Evolutionary conservation across 2,797 vertebrate genomes (phyloP).

Genomic region (Ptychadena robeensis): DNA sequence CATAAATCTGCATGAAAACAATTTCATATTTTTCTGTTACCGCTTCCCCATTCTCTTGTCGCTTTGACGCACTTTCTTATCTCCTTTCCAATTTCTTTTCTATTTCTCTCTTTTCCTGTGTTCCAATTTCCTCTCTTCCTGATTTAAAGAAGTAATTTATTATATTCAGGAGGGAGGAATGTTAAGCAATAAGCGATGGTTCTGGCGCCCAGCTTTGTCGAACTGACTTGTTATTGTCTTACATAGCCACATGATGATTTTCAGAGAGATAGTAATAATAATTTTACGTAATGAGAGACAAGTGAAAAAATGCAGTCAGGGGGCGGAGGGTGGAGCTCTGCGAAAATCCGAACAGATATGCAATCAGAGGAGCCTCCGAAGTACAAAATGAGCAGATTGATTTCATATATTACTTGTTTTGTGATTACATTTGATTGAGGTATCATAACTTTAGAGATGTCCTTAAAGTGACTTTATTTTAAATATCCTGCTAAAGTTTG

Average conservation of each 20-base stretch:
- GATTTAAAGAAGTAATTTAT: conserved; percentile 52
- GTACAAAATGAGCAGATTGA: background rate
- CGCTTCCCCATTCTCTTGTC: conserved; percentile 21
- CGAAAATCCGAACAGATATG: background rate
- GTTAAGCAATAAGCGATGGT: conserved; percentile 34
- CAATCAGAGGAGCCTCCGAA: background rate
- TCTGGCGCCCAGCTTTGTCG: conserved; percentile 19
- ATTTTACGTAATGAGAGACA: conserved; percentile 35
- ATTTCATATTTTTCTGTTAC: conserved; percentile 44
- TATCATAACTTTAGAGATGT: background rate
- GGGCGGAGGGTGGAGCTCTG: conserved; percentile 4
- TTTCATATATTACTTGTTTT: background rate
- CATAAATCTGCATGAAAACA: conserved; percentile 55
- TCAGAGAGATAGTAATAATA: conserved; percentile 53
- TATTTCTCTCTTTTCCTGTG: conserved; percentile 51
- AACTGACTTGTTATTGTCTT: conserved; percentile 47
- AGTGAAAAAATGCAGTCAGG: conserved; percentile 17
- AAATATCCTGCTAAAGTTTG: no score
- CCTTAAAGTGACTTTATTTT: background rate
- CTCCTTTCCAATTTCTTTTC: conserved; percentile 54
- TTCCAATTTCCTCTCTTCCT: conserved; percentile 43
- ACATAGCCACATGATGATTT: conserved; percentile 44
- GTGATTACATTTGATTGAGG: background rate
- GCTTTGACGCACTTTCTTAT: conserved; percentile 45
- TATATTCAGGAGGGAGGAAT: conserved; percentile 50